Evolutionary conservation across 2,797 vertebrate species (phyloP).

Genomic region (Eulemur coronatus): DNA sequence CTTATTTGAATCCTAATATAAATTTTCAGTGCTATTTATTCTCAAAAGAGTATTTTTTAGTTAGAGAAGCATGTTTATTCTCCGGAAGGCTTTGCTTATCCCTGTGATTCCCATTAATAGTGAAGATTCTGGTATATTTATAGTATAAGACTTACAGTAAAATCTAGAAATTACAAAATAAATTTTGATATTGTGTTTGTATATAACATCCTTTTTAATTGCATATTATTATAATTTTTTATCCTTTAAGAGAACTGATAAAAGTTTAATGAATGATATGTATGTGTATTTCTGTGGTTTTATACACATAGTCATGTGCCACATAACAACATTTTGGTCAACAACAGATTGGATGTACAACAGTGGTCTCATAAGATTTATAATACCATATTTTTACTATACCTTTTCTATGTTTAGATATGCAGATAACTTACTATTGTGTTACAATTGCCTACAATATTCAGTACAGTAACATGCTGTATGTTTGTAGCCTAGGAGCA

Average conservation of each 20-base stretch:
- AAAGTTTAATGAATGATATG: background rate
- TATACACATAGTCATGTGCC: background rate
- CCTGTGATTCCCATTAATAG: slow-evolving; percentile 11
- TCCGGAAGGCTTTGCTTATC: slow-evolving; percentile 10
- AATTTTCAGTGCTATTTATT: slow-evolving; percentile 42
- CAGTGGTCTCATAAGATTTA: background rate
- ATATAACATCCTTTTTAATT: slow-evolving; percentile 16
- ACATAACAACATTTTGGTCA: background rate
- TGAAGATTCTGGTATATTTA: slow-evolving; percentile 9
- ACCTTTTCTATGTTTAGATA: background rate
- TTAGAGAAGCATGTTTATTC: slow-evolving; percentile 39
- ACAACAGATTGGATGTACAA: background rate
- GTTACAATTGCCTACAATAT: background rate
- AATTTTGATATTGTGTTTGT: background rate
- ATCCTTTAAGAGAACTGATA: background rate
- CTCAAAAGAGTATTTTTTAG: slow-evolving; percentile 22
- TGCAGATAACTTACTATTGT: background rate
- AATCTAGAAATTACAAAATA: slow-evolving; percentile 29
- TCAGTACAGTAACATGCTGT: background rate
- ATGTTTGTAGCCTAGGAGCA: background rate
- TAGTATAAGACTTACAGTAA: background rate
- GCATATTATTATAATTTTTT: background rate
- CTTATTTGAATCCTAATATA: background rate
- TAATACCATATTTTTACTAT: background rate
- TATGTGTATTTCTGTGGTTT: background rate